Conservation (phyloP, 2,797 vertebrate genomes). For the Eulemur coronatus region DNA sequence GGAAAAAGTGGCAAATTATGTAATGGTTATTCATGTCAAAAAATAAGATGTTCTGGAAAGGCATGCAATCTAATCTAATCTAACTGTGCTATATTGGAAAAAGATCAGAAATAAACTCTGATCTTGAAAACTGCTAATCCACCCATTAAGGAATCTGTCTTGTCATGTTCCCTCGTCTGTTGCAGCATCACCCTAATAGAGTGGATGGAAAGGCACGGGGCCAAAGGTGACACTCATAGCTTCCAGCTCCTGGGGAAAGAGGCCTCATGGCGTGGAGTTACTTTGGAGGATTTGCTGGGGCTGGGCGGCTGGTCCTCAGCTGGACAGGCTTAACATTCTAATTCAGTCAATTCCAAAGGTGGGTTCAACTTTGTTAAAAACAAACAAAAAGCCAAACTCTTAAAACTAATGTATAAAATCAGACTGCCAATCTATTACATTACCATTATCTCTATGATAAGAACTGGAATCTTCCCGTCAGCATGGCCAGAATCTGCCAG, state of each 20-base stretch:
- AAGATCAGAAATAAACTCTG: background rate
- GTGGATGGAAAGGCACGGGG: background rate
- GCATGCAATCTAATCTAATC: background rate
- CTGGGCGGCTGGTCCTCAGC: background rate
- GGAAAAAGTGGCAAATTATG: background rate
- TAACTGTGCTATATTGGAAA: background rate
- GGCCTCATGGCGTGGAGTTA: background rate
- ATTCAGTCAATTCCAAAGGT: background rate
- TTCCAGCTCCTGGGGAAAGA: background rate
- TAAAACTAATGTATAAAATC: background rate
- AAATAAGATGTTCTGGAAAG: slow-evolving; percentile 24
- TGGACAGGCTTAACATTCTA: background rate
- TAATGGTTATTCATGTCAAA: background rate
- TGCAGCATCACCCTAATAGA: background rate
- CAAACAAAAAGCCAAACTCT: background rate
- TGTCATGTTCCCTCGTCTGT: background rate
- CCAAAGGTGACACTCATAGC: background rate
- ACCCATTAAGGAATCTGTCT: background rate
- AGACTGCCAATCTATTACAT: background rate
- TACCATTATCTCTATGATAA: background rate
- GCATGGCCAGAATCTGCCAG: background rate
- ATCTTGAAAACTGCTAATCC: background rate
- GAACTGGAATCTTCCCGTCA: background rate
- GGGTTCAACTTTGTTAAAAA: background rate
- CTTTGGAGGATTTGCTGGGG: background rate